Conservation (phyloP, 2,888 invertebrate genomes). For the Sarcophaga caerulescens region DNA sequence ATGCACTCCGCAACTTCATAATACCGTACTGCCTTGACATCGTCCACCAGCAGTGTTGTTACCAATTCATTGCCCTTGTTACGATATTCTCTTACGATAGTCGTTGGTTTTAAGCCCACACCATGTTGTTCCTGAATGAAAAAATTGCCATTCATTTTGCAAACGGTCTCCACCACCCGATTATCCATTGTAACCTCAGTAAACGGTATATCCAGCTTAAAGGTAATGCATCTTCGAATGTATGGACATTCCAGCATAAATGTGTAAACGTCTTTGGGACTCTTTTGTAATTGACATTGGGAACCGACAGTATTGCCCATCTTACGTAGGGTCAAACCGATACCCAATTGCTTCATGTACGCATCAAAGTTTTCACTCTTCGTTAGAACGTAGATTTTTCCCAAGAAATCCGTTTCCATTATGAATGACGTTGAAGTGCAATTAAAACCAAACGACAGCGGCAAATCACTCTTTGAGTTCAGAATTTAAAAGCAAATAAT, state of each 20-base stretch:
- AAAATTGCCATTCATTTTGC: conserved; percentile 21
- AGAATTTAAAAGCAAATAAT: not conserved
- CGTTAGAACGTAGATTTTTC: conserved; percentile 16
- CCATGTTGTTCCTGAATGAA: conserved; percentile 30
- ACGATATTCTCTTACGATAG: conserved; percentile 31
- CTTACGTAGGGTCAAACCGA: conserved; percentile 50
- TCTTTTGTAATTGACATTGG: not conserved
- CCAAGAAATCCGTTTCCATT: conserved; percentile 23
- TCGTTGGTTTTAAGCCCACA: conserved; percentile 17
- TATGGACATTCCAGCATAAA: conserved; percentile 35
- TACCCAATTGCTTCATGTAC: conserved; percentile 39
- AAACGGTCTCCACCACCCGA: conserved; percentile 20
- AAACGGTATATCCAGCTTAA: conserved; percentile 18
- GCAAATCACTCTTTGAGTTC: not conserved
- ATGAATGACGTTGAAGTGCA: not conserved
- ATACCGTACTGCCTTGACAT: conserved; percentile 32
- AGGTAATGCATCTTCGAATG: conserved; percentile 5
- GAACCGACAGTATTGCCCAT: conserved; percentile 38
- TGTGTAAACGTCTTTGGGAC: conserved; percentile 1
- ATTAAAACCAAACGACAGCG: not conserved
- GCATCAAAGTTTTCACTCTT: conserved; percentile 42
- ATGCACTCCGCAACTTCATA: not conserved
- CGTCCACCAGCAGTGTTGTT: conserved; percentile 14
- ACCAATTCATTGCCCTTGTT: conserved; percentile 12
- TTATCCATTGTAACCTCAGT: conserved; percentile 30